Conservation (phyloP, 2,113 vertebrate genomes). For the Lipotes vexillifer region DNA sequence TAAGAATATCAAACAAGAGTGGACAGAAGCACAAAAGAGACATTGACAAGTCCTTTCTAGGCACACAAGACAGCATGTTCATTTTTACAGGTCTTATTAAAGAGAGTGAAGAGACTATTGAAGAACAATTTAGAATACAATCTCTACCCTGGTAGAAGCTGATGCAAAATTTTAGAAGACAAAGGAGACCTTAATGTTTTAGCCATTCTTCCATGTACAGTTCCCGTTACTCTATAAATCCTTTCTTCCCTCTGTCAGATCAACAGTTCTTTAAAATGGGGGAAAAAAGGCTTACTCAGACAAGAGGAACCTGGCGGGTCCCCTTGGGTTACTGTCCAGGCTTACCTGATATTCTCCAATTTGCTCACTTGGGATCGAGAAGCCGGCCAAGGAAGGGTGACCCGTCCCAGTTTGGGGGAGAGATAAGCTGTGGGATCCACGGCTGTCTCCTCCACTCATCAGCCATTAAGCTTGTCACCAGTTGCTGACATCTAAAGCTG, state of each 20-base stretch:
- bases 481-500: slow-evolving; percentile 63
- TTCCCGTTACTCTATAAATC: not conserved
- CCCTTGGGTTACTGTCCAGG: accelerated
- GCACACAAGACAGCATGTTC: accelerated
- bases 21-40: not conserved
- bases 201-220: not conserved
- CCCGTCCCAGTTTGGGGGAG: not conserved
- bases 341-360: accelerated
- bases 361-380: not conserved
- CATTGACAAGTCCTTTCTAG: not conserved
- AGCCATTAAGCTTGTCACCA: slow-evolving; percentile 39
- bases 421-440: accelerated
- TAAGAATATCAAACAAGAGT: not conserved
- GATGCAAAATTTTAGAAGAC: not conserved
- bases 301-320: not conserved
- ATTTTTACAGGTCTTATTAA: not conserved
- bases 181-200: not conserved
- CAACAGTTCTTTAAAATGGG: not conserved
- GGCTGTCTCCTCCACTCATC: not conserved
- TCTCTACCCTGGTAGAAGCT: not conserved
- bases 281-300: not conserved
- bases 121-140: not conserved
- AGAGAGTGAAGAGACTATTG: not conserved
- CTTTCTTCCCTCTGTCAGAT: not conserved
- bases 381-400: not conserved